These are phyloP conservation scores for Chloroceryle inda DNA, from an alignment of 2,797 vertebrate genomes.

Conservation along the genomic window DNA sequence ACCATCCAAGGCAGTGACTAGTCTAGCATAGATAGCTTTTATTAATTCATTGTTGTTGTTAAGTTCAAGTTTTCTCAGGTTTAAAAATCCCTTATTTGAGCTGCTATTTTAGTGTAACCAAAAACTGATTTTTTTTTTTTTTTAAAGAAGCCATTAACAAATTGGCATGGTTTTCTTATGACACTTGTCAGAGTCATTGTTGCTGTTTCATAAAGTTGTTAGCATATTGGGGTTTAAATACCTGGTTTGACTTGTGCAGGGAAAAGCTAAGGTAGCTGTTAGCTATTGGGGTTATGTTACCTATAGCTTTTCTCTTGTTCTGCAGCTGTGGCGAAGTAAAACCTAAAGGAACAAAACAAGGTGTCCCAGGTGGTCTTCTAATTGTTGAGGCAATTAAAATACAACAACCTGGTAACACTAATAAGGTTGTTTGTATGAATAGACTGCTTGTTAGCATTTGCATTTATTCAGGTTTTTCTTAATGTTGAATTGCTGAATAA, in stretches of 20 bases:
- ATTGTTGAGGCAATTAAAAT: slow-evolving; percentile 43
- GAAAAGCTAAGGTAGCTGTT: neutral
- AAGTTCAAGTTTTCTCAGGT: neutral
- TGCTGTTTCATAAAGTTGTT: neutral
- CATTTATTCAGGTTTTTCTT: neutral
- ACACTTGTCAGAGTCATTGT: neutral
- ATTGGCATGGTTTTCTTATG: neutral
- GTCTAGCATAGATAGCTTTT: neutral
- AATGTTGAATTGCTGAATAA: neutral
- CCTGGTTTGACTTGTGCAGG: neutral
- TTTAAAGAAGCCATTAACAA: neutral
- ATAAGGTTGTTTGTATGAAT: slow-evolving; percentile 3
- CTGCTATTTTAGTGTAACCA: neutral
- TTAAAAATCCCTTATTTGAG: neutral
- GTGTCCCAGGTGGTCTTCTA: slow-evolving; percentile 35
- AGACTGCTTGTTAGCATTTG: neutral
- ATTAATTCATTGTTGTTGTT: neutral
- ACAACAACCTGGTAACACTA: neutral
- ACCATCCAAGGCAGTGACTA: neutral
- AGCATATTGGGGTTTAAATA: neutral
- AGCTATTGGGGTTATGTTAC: neutral
- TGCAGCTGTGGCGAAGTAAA: slow-evolving; percentile 30
- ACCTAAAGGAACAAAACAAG: neutral
- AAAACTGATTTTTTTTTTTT: neutral
- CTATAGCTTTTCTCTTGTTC: neutral